A percentile compares a stretch with the other conserved stretches of the same genome.
Evolutionary conservation across 2,888 invertebrate species (phyloP).

Genomic region (Drosophila multiciliata): DNA sequence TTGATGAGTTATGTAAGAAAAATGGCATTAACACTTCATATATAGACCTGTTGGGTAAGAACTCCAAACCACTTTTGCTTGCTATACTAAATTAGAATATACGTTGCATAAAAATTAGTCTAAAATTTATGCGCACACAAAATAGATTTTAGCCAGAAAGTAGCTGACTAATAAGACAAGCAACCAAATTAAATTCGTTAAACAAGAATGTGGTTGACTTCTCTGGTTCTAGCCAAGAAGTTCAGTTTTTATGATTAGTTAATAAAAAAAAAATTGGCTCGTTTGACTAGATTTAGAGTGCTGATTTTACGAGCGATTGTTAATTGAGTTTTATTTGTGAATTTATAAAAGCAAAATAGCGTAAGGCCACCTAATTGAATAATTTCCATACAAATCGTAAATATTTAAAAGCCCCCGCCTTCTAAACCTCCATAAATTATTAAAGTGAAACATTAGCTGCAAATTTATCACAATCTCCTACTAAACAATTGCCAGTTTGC

Average conservation of each 20-base stretch:
- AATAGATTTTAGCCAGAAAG: conserved; percentile 16
- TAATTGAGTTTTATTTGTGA: conserved; percentile 62
- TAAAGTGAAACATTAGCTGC: conserved; percentile 45
- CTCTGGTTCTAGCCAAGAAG: conserved; percentile 24
- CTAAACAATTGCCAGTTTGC: conserved; percentile 27
- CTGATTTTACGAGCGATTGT: conserved; percentile 43
- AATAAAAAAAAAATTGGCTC: conserved; percentile 8
- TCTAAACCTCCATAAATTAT: conserved; percentile 44
- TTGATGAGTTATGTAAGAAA: conserved; percentile 42
- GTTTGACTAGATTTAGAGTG: conserved; percentile 42
- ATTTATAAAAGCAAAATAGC: conserved; percentile 29
- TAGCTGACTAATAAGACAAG: conserved; percentile 57
- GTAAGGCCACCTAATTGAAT: conserved; percentile 72
- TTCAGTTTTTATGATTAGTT: conserved; percentile 8
- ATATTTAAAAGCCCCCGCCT: conserved; percentile 28
- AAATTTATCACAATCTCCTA: conserved; percentile 52
- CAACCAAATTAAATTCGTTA: conserved; percentile 43
- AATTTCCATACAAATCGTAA: conserved; percentile 69
- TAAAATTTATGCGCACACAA: conserved; percentile 62
- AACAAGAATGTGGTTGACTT: conserved; percentile 36
- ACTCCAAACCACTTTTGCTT: conserved; percentile 12
- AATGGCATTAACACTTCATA: conserved; percentile 54
- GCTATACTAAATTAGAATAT: conserved; percentile 20
- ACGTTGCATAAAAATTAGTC: conserved; percentile 12
- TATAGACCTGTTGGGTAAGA: conserved; percentile 15